Base-by-base conservation (phyloP, 2,113 vertebrate genomes). In the Oenanthe melanoleuca region DNA sequence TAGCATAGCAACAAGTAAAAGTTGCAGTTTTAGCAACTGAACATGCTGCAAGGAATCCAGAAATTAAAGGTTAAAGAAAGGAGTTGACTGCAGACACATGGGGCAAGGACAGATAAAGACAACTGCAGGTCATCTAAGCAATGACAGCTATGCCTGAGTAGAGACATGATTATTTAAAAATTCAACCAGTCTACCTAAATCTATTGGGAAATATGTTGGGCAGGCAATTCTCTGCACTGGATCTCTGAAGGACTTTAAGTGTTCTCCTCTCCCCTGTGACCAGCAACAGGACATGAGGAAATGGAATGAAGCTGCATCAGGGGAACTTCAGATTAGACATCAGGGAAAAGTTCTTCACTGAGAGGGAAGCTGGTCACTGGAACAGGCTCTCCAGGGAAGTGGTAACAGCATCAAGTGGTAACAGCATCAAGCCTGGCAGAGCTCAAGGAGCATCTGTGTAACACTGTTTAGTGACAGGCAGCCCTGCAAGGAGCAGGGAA, bases 231-330 rank as follows among this genome's bases (percentile, higher is more conserved):
- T 81, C 70, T 80, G 19, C 47, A 49, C 4, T 52, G 34, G 21
- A 34, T 59, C 28, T 60, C 61, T 60, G n/a, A 72, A 91, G 37
- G 47, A 50, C 11, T 87, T 38, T 3, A 4, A 26, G 5, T 12
- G 37, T 24, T 89, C 15, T 93, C 13, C 25, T 81, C 42, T 69
- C 23, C 64, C 33, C 77, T 23, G 25, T 31, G 19, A 91, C 9
- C 31, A 75, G 34, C 0, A 2, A 24, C 1, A 40, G 7, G 38
- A 50, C 15, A 17, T 0, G 0, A 86, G 9, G 14, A 63, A 80
- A 75, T 34, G 5, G 25, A 50, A 63, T 37, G 34, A 40, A 96
- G 20, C 5, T 78, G 45, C 1, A 0, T 47, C 12, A 42, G 9
- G 5, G 6, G 8, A 70, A 40, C 23, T 56, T 86, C 52, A 61